phyloP scores from a whole-genome alignment of 2,888 invertebrate genomes.

The Psylliodes chrysocephalus region DNA sequence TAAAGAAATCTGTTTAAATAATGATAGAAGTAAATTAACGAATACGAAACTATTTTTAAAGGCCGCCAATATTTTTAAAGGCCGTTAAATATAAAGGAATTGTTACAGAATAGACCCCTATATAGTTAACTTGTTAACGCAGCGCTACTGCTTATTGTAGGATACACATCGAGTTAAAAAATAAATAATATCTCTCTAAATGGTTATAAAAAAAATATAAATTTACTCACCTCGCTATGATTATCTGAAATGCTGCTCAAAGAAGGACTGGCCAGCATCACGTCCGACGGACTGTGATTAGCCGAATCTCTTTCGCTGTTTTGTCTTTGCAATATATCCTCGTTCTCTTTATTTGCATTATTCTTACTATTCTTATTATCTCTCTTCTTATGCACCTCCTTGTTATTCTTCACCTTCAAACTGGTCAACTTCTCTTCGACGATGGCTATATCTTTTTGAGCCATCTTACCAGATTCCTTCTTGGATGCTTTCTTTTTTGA shows the following conservation, averaged over 20 bases:
- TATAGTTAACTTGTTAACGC: no score
- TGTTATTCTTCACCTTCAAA: constrained; percentile 41
- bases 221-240: constrained; percentile 69
- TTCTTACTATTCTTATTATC: constrained; percentile 21
- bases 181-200: no score
- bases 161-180: no score
- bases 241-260: constrained; percentile 76
- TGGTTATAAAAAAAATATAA: no score
- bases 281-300: constrained; percentile 81
- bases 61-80: no score
- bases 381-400: constrained; percentile 22
- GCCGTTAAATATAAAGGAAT: no score
- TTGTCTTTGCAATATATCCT: constrained; percentile 56
- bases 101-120: no score
- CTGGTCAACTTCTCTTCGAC: constrained; percentile 51
- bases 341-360: constrained; percentile 25
- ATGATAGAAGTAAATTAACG: no score
- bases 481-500: constrained; percentile 24
- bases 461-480: constrained; percentile 41
- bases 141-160: no score
- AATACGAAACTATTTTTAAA: no score
- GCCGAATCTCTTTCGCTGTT: constrained; percentile 73
- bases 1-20: no score
- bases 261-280: constrained; percentile 74
- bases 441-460: constrained; percentile 46